Conservation (phyloP, 2,113 vertebrate species). For the Psittacus erithacus region DNA sequence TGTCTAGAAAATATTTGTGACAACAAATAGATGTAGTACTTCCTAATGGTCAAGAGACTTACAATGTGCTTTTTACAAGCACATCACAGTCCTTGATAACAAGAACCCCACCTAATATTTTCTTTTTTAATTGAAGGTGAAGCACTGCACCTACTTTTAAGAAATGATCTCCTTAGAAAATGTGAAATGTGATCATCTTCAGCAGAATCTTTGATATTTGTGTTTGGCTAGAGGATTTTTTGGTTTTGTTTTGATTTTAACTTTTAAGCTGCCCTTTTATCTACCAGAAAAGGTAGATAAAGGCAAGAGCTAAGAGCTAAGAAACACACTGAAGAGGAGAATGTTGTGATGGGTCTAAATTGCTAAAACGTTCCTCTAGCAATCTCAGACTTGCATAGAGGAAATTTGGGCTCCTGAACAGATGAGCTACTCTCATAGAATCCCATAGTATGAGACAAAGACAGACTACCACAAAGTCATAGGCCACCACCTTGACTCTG, state of each 20-base stretch:
- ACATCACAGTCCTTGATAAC: background rate
- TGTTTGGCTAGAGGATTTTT: background rate
- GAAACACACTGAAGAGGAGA: background rate
- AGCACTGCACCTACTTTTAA: background rate
- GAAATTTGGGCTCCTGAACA: background rate
- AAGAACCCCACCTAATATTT: background rate
- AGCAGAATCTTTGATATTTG: background rate
- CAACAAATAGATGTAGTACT: background rate
- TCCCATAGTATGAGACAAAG: background rate
- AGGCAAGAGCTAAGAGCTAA: background rate
- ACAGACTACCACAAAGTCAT: background rate
- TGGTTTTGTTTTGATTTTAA: background rate
- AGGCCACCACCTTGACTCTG: background rate
- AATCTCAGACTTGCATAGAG: background rate
- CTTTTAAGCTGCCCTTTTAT: background rate
- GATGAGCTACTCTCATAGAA: background rate
- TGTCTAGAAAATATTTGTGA: background rate
- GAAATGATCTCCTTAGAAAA: background rate
- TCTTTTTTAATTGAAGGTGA: background rate
- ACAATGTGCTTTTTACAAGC: background rate
- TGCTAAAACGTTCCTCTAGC: background rate
- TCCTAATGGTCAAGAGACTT: background rate
- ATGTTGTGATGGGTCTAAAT: background rate
- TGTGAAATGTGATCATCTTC: background rate
- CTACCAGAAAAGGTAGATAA: background rate